These are phyloP conservation scores for Danionella dracula DNA, from an alignment of 2,797 vertebrate species.

Conservation along the genomic window DNA sequence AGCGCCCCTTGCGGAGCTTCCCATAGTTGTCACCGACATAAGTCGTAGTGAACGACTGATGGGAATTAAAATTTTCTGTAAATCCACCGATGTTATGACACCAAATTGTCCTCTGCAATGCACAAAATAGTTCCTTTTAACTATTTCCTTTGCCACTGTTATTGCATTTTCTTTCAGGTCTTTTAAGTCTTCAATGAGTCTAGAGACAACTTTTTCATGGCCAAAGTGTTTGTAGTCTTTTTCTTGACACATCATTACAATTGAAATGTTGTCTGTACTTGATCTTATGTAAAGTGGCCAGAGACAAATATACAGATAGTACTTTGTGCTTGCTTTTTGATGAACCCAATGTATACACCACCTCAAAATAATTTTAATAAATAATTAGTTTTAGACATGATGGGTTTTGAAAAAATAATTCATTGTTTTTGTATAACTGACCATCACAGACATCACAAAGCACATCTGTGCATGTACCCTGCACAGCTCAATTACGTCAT, in stretches of 20 bases:
- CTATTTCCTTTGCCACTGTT: background rate
- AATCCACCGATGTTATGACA: background rate
- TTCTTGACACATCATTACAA: background rate
- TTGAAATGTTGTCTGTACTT: background rate
- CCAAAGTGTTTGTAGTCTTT: background rate
- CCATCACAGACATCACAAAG: background rate
- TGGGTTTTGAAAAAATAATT: background rate
- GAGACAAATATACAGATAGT: background rate
- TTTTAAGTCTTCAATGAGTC: background rate
- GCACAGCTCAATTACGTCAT: background rate
- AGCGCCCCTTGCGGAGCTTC: too few relatives aligned
- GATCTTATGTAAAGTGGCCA: background rate
- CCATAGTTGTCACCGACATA: too few relatives aligned
- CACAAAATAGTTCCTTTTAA: slow-evolving; percentile 21
- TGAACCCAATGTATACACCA: background rate
- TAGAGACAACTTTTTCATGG: background rate
- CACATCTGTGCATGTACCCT: background rate
- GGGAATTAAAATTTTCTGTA: background rate
- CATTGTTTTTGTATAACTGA: background rate
- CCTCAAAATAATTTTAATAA: background rate
- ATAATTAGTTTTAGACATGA: background rate
- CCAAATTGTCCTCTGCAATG: slow-evolving; percentile 9
- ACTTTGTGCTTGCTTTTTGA: background rate
- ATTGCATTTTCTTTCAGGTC: slow-evolving; percentile 1
- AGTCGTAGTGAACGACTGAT: too few relatives aligned